Conservation (phyloP, 2,888 invertebrate species). For the Linhomoeus sp. region DNA sequence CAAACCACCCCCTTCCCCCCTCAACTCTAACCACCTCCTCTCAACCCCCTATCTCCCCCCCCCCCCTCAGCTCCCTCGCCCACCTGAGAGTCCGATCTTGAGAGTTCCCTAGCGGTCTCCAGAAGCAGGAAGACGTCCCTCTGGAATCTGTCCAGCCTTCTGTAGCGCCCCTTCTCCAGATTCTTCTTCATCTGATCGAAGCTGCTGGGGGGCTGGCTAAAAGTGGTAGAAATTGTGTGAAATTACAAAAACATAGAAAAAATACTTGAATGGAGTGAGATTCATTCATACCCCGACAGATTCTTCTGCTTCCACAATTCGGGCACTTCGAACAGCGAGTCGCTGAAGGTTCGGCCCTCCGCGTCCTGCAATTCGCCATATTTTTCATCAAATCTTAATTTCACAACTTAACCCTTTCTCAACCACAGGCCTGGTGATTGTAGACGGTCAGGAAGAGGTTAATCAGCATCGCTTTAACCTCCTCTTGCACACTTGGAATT, state of each 20-base stretch:
- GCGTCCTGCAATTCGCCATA: conserved; percentile 46
- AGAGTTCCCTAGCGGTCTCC: conserved; percentile 60
- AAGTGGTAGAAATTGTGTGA: too few species aligned
- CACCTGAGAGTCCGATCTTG: conserved; percentile 59
- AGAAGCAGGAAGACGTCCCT: conserved; percentile 85
- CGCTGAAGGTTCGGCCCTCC: conserved; percentile 84
- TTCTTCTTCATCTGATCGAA: conserved; percentile 79
- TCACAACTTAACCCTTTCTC: too few species aligned
- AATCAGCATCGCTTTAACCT: conserved; percentile 70
- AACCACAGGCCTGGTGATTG: conserved; percentile 50
- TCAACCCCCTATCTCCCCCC: too few species aligned
- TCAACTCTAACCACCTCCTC: too few species aligned
- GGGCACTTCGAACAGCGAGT: conserved; percentile 77
- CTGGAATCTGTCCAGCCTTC: conserved; percentile 79
- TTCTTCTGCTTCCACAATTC: conserved; percentile 46
- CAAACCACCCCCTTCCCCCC: too few species aligned
- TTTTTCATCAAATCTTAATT: too few species aligned
- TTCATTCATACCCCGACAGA: conserved; percentile 14
- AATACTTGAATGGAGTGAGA: too few species aligned
- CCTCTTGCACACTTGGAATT: conserved; percentile 44
- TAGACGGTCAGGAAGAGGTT: conserved; percentile 79
- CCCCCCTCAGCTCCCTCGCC: too few species aligned
- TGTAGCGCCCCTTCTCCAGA: conserved; percentile 65
- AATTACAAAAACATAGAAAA: too few species aligned
- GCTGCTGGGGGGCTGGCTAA: conserved; percentile 46